Conservation (phyloP, 2,888 invertebrate species). For the Onchidella celtica region DNA sequence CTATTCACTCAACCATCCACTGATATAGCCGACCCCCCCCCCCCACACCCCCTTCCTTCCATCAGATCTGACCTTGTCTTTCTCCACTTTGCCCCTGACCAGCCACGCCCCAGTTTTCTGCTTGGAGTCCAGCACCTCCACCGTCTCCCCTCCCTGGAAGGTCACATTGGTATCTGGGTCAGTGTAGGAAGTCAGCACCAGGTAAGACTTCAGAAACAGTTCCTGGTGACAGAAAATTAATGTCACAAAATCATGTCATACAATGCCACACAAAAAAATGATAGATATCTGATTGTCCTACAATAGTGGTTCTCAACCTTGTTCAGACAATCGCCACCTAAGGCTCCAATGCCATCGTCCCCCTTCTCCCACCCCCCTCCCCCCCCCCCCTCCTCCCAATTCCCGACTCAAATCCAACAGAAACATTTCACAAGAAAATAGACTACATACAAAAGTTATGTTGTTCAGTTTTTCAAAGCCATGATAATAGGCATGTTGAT, state of each 20-base stretch:
- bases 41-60: not conserved
- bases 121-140: conserved; percentile 72
- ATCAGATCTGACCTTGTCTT: conserved; percentile 46
- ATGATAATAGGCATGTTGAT: no score
- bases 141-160: conserved; percentile 63
- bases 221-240: conserved; percentile 52
- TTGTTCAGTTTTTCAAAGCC: no score
- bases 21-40: not conserved
- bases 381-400: no score
- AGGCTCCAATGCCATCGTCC: no score
- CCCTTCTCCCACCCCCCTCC: no score
- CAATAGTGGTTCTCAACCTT: no score
- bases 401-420: no score
- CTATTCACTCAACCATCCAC: not conserved
- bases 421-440: no score
- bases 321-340: no score
- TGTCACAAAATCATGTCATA: not conserved
- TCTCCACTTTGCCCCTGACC: conserved; percentile 58
- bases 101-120: conserved; percentile 71
- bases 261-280: no score
- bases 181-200: conserved; percentile 47
- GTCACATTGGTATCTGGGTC: conserved; percentile 54
- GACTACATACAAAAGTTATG: no score
- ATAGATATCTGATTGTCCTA: no score
- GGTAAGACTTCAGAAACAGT: conserved; percentile 53